Evolutionary conservation across 2,113 vertebrate genomes (phyloP).

Genomic region (Anas platyrhynchos): DNA sequence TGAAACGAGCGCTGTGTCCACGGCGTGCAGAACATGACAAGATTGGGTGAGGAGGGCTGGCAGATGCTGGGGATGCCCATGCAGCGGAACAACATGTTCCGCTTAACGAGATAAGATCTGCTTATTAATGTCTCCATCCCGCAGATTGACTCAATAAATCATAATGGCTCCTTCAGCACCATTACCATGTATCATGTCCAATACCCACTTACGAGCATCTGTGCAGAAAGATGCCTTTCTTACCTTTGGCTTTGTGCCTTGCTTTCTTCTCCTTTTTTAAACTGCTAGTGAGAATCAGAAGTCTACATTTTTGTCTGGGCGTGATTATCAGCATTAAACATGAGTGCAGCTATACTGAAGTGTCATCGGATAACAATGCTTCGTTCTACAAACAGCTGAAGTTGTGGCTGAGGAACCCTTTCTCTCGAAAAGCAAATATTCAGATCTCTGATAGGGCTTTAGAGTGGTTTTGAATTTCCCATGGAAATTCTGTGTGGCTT

Average conservation of each 20-base stretch:
- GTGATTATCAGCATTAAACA: neutral
- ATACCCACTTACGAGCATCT: neutral
- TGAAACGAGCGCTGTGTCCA: neutral
- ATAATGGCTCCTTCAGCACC: neutral
- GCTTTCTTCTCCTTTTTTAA: neutral
- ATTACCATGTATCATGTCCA: neutral
- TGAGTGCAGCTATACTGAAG: neutral
- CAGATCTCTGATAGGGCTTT: neutral
- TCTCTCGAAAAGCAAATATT: neutral
- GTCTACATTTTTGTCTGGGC: neutral
- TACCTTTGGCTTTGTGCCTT: neutral
- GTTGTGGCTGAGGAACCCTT: neutral
- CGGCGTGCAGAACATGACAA: neutral
- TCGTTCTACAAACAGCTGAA: neutral
- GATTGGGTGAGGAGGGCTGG: neutral
- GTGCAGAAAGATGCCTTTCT: neutral
- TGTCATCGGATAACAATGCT: neutral
- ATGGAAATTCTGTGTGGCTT: neutral
- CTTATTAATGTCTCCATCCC: constrained; percentile 16
- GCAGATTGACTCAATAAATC: constrained; percentile 15
- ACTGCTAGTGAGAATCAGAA: neutral
- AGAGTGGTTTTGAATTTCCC: neutral
- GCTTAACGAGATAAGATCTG: neutral
- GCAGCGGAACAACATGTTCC: neutral
- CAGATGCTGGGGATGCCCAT: neutral